These are phyloP conservation scores for Brotula barbata DNA, from an alignment of 2,797 vertebrate genomes.

Conservation along the genomic window DNA sequence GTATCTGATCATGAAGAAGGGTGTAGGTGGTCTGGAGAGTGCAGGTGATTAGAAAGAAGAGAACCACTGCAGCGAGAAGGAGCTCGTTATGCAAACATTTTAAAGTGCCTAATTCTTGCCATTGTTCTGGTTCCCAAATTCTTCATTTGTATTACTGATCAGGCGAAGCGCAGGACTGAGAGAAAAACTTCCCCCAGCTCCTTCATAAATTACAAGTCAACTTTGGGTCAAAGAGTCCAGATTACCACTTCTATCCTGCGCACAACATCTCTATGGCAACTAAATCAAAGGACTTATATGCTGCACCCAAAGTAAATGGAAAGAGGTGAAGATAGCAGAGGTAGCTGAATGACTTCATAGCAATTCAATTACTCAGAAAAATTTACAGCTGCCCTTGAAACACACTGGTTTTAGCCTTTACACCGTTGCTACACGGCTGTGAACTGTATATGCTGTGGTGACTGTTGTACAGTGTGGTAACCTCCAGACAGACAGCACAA, in stretches of 20 bases:
- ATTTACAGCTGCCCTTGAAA: slow-evolving; percentile 64
- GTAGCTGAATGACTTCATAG: slow-evolving; percentile 64
- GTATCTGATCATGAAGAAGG: slow-evolving; percentile 84
- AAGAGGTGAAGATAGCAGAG: slow-evolving; percentile 49
- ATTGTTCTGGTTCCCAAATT: slow-evolving; percentile 73
- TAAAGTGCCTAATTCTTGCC: slow-evolving; percentile 79
- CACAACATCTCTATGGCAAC: slow-evolving; percentile 77
- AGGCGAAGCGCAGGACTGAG: slow-evolving; percentile 48
- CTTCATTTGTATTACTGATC: slow-evolving; percentile 75
- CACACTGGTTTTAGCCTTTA: slow-evolving; percentile 23
- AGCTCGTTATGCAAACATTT: slow-evolving; percentile 84
- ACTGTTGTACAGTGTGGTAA: not conserved
- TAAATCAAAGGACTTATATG: slow-evolving; percentile 58
- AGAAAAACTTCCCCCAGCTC: slow-evolving; percentile 60
- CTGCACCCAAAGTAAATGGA: slow-evolving; percentile 57
- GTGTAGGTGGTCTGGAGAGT: slow-evolving; percentile 87
- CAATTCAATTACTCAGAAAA: slow-evolving; percentile 63
- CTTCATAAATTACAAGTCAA: slow-evolving; percentile 70
- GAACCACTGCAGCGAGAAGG: slow-evolving; percentile 70
- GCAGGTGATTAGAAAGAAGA: slow-evolving; percentile 84
- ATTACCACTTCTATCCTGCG: slow-evolving; percentile 57
- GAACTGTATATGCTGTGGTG: too few species aligned
- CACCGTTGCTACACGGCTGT: slow-evolving; percentile 21
- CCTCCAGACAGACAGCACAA: slow-evolving; percentile 11
- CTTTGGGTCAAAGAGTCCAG: slow-evolving; percentile 72